Percentiles rank a stretch among this genome's conserved stretches.
Conservation (phyloP, 2,113 vertebrate species). For the Felis catus region F.catus_Fca126_mat1.0 CM031411.1:82721001-82721500, state of each 20-base stretch:
- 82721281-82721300: neutral
- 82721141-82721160: neutral
- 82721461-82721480: neutral
- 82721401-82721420: neutral
- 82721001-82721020: neutral
- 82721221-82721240: neutral
- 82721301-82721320: neutral
- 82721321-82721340: neutral
- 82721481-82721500: neutral
- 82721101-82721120: neutral
- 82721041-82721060: neutral
- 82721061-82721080: neutral
- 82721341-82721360: neutral
- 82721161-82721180: neutral
- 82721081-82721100: neutral
- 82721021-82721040: neutral
- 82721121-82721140: neutral
- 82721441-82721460: neutral
- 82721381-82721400: neutral
- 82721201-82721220: neutral
- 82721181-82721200: neutral
- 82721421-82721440: neutral
- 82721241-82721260: neutral
- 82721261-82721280: neutral
- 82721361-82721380: neutral